Evolutionary conservation across 2,888 invertebrate genomes (phyloP).

Genomic region (Sisyra nigra): DNA sequence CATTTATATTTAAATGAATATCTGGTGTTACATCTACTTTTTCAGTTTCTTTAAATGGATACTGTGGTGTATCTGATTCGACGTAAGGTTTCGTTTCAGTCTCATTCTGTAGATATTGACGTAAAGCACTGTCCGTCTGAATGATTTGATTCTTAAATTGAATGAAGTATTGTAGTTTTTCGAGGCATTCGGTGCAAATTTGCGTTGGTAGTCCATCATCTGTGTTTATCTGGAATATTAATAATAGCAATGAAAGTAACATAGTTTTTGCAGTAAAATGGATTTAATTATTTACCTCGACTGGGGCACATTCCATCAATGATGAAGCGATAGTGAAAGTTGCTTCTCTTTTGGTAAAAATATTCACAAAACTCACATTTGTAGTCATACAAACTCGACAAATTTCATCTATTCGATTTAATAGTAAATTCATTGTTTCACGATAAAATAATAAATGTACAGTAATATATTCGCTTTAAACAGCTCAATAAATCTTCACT

Average conservation of each 20-base stretch:
- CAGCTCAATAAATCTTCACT: too few relatives aligned
- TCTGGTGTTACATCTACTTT: conserved; percentile 2
- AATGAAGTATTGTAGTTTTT: conserved; percentile 2
- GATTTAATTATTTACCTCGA: conserved; percentile 1
- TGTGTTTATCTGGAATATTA: neutral
- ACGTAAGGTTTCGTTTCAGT: neutral
- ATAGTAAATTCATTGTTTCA: conserved; percentile 1
- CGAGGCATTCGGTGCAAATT: conserved; percentile 3
- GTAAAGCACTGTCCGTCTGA: neutral
- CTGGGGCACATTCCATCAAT: conserved; percentile 5
- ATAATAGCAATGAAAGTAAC: too few relatives aligned
- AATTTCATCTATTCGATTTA: neutral
- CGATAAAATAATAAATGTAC: too few relatives aligned
- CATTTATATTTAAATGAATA: conserved; percentile 1
- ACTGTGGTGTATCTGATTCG: neutral
- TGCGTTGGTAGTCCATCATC: conserved; percentile 1
- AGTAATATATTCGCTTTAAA: too few relatives aligned
- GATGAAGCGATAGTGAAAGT: neutral
- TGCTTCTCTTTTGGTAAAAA: conserved; percentile 2
- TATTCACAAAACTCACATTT: conserved; percentile 1
- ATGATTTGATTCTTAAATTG: conserved; percentile 3
- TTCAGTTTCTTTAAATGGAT: neutral
- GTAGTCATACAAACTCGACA: conserved; percentile 6
- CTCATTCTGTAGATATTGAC: conserved; percentile 1
- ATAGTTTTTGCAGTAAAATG: neutral